Base-by-base conservation (phyloP, 2,797 vertebrate genomes). In the Poecilia wingei region DNA sequence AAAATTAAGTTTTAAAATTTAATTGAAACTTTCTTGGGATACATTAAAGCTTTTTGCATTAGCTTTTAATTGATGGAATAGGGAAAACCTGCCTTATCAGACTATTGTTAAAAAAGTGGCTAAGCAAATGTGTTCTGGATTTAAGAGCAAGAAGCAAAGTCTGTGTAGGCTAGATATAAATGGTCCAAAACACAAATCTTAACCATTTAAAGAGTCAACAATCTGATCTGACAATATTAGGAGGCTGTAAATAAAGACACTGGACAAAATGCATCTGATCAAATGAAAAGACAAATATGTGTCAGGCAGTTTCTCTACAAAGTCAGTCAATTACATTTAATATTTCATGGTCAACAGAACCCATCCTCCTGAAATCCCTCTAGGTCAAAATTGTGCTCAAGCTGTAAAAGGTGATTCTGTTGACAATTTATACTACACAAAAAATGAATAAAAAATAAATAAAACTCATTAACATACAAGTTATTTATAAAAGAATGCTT, bases 241-340 rank as follows among this genome's bases (percentile, higher is more conserved):
- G 33, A 64, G 7, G 7, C 31, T 36, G 6, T 33, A 36, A 64
- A 64, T 36, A 64, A 31, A 22, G 49, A 51, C 46, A 47, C 41
- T 75, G 3, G 10, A 85, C 81, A 82, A 84, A 88, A 72, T 53
- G 33, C n/a, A 79, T 79, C 68, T 5, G 75, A 72, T 36, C 18
- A 36, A 31, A 51, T 51, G 47, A 33, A 28, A 57, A 57, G 25
- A 25, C 25, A 13, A 57, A 28, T 22, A 51, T 22, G 20, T 51
- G 2, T 31, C 46, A 33, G 28, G 31, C n/a, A 9, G 10, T 31
- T 68, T 79, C 73, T 45, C 85, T 75, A 72, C 76, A 88, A 84
- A 74, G 64, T 25, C n/a, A 57, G n/a, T 12, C 55, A 57, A 57
- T 14, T 57, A 28, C 0, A 0, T 28, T 57, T 57, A 28, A 57